These are phyloP conservation scores for Rhabdomys pumilio DNA, from an alignment of 2,797 vertebrate species.

Conservation along the genomic window DNA sequence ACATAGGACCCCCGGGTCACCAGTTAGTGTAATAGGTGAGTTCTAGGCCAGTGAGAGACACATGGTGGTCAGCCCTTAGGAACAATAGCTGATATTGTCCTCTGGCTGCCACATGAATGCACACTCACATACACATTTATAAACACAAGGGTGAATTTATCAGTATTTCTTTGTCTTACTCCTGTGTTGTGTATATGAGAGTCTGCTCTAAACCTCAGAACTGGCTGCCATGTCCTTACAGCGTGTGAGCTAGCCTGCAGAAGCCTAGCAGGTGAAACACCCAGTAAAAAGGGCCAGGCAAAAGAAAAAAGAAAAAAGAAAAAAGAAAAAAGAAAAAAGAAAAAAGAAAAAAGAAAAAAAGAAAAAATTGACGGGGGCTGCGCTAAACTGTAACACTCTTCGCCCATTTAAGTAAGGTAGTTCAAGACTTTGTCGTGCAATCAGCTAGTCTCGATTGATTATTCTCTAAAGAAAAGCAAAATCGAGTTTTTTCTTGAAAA, in stretches of 20 bases:
- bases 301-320: no score
- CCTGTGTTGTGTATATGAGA: neutral
- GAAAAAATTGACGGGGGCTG: neutral
- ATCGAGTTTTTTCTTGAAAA: slow-evolving; percentile 34
- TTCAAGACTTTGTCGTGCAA: neutral
- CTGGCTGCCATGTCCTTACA: neutral
- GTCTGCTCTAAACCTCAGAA: neutral
- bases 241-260: neutral
- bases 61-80: neutral
- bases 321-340: neutral
- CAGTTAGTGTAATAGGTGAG: neutral
- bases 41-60: neutral
- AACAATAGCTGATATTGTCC: neutral
- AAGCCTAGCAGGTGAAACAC: neutral
- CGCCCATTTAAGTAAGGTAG: neutral
- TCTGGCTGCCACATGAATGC: neutral
- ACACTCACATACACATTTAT: no score
- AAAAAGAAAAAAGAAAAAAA: neutral
- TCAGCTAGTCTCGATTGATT: neutral
- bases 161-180: neutral
- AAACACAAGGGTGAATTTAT: neutral
- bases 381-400: neutral
- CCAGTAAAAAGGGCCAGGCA: neutral
- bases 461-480: slow-evolving; percentile 34
- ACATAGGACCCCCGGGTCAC: neutral